phyloP scores from a whole-genome alignment of 2,797 vertebrate species.

The Cynopterus sphinx region DNA sequence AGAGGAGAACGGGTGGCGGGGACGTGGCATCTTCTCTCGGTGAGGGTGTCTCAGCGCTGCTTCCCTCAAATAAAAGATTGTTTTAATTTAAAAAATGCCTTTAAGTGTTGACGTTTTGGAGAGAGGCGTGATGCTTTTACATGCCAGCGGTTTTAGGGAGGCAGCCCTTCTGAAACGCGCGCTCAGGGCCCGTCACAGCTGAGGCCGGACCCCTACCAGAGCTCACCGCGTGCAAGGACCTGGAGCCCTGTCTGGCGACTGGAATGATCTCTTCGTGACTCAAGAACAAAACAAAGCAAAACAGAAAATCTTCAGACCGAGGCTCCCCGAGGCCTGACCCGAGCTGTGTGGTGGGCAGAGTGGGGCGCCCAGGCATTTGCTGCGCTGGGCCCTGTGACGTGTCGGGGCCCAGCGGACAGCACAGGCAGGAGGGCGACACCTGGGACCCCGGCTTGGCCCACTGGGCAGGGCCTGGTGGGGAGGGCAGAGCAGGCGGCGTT shows the following conservation, averaged over 20 bases:
- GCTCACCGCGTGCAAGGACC: fast-evolving
- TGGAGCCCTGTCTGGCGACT: fast-evolving
- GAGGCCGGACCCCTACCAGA: neutral
- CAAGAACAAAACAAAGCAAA: neutral
- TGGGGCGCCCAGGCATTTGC: neutral
- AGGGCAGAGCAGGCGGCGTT: neutral
- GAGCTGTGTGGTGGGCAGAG: too few relatives aligned
- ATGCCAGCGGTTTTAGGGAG: neutral
- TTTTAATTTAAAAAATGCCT: neutral
- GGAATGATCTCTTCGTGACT: neutral
- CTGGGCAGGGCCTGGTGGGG: too few relatives aligned
- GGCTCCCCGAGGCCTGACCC: neutral
- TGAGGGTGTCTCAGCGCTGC: neutral
- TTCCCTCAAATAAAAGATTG: neutral
- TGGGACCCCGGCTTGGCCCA: neutral
- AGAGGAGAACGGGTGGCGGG: too few relatives aligned
- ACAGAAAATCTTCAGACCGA: neutral
- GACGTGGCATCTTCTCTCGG: neutral
- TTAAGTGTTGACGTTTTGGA: neutral
- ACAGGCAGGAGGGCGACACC: neutral
- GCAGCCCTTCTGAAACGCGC: neutral
- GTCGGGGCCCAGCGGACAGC: neutral
- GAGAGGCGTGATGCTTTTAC: neutral
- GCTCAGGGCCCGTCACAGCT: neutral
- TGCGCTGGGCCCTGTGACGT: neutral